A percentile compares a stretch with the other conserved stretches of the same genome.
Evolutionary conservation across 2,113 vertebrate genomes (phyloP).

Genomic region (Salvator merianae): DNA sequence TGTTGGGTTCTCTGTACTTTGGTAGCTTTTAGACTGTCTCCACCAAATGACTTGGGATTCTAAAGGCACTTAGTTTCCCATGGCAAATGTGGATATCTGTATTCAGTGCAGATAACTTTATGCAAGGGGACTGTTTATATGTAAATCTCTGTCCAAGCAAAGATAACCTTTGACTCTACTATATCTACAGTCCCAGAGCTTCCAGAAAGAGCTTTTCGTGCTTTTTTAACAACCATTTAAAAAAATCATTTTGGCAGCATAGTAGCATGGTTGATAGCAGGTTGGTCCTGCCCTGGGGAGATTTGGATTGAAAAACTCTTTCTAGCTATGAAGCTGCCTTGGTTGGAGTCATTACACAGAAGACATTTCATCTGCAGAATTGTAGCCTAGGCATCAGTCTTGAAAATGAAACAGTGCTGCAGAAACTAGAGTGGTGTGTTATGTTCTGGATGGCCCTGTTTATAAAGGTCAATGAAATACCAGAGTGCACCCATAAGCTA

Average conservation of each 20-base stretch:
- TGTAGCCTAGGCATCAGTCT: too few relatives aligned
- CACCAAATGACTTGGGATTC: constrained; percentile 48
- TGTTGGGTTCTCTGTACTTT: constrained; percentile 40
- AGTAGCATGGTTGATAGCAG: neutral
- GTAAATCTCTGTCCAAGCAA: constrained; percentile 56
- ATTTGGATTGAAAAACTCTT: constrained; percentile 34
- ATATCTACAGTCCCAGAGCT: constrained; percentile 40
- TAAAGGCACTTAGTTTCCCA: constrained; percentile 57
- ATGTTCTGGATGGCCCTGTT: too few relatives aligned
- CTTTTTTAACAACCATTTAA: neutral
- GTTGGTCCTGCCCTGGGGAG: neutral
- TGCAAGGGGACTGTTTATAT: constrained; percentile 50
- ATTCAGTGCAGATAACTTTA: constrained; percentile 66
- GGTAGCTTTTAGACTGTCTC: constrained; percentile 37
- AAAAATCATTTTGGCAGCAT: neutral
- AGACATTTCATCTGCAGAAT: neutral
- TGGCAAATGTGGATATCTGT: constrained; percentile 58
- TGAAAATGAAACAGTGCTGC: too few relatives aligned
- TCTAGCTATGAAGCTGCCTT: neutral
- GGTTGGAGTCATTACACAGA: neutral
- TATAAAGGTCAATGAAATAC: too few relatives aligned
- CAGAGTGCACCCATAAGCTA: too few relatives aligned
- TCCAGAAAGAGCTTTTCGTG: constrained; percentile 1
- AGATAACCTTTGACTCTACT: constrained; percentile 47
- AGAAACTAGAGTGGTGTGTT: too few relatives aligned